Evolutionary conservation across 2,888 invertebrate species (phyloP).

Genomic region (Hoplodrina ambigua): DNA sequence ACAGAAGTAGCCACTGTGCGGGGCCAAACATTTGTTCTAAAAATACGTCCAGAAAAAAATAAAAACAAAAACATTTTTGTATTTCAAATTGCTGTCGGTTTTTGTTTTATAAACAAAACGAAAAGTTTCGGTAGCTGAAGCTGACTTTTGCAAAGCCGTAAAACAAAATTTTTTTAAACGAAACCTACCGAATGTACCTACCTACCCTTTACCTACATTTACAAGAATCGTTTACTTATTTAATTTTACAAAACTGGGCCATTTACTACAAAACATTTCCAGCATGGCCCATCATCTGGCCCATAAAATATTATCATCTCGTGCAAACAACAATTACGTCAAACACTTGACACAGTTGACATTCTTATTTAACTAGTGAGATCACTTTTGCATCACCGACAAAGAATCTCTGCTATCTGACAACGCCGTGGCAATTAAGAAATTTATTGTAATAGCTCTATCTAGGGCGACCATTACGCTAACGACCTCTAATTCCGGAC

Average conservation of each 20-base stretch:
- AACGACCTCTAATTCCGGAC: conserved; percentile 83
- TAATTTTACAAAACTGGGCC: neutral
- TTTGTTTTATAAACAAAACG: conserved; percentile 1
- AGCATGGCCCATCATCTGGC: neutral
- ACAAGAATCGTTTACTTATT: neutral
- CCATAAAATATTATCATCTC: conserved; percentile 17
- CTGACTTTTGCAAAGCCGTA: neutral
- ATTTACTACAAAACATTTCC: neutral
- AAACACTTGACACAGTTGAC: conserved; percentile 67
- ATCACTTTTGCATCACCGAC: conserved; percentile 86
- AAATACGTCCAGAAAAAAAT: neutral
- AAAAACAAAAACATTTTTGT: conserved; percentile 1
- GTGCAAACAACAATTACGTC: conserved; percentile 44
- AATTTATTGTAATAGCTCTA: conserved; percentile 86
- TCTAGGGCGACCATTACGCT: conserved; percentile 84
- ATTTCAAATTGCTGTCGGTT: neutral
- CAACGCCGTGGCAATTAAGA: conserved; percentile 84
- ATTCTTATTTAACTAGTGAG: conserved; percentile 77
- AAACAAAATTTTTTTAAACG: neutral
- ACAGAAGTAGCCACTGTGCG: neutral
- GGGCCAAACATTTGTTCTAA: neutral
- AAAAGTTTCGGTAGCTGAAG: conserved; percentile 20
- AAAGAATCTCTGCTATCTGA: conserved; percentile 82
- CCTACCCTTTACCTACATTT: neutral
- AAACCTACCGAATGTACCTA: too few species aligned